A percentile compares a stretch with the other conserved stretches of the same genome.
Conservation (phyloP, 2,113 vertebrate genomes). For the Hylia prasina region DNA sequence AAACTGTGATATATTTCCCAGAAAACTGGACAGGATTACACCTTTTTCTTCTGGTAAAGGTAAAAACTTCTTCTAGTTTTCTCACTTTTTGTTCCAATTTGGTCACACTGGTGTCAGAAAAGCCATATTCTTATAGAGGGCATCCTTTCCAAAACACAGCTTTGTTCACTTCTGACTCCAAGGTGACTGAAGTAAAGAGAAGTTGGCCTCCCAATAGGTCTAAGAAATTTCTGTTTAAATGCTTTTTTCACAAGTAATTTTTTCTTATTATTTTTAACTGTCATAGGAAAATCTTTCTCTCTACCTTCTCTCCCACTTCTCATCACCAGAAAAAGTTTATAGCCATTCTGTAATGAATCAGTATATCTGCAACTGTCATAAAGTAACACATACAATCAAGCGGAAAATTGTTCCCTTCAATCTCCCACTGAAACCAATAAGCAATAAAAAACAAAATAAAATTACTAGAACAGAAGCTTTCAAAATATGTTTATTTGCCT, state of each 20-base stretch:
- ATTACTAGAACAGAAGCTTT: neutral
- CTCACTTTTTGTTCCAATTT: neutral
- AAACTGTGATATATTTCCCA: rapidly evolving
- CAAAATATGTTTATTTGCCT: neutral
- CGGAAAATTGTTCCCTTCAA: neutral
- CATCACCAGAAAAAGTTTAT: neutral
- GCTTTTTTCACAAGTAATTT: neutral
- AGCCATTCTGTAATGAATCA: neutral
- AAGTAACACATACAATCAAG: neutral
- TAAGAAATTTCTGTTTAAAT: neutral
- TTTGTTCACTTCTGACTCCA: neutral
- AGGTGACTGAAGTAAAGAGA: neutral
- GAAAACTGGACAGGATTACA: neutral
- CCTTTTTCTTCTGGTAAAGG: neutral
- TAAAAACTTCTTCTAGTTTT: too few species aligned
- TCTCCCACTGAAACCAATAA: neutral
- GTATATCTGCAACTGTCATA: neutral
- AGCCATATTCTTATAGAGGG: neutral
- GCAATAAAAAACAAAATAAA: neutral
- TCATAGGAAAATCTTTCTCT: neutral
- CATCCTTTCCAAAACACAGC: neutral
- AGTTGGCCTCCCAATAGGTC: neutral
- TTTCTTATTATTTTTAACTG: constrained; percentile 4
- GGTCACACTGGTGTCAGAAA: neutral
- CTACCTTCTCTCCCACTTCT: neutral